Base-by-base conservation (phyloP, 2,888 invertebrate species). In the Anorthoa munda region DNA sequence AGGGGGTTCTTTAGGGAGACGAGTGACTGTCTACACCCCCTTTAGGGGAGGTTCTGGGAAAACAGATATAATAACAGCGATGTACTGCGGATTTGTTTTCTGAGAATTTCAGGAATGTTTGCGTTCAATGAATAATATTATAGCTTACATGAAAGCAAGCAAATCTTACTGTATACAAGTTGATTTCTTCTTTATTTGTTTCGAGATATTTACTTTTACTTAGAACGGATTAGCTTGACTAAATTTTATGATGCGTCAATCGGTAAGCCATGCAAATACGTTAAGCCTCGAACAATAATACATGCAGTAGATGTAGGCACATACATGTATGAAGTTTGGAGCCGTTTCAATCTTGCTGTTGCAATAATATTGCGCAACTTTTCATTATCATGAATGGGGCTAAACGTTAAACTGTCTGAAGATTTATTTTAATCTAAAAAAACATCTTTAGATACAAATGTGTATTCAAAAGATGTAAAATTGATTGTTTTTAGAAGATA, bases 31-130 rank as follows among this genome's bases (percentile, higher is more conserved):
- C 15, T 11, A 68, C 51, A 31, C 67, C 64, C 67, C 77, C 17
- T 0, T 9, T 4, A 12, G 51, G 81, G 77, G 63, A 12, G 55
- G 31, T 81, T 82, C 79, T 61, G 0, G 12, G 83, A 85, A 82
- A 53, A 65, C 63, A 53, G 58, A 61, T 31, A 56, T 31, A 48
- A 23, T 53, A 13, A 55, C 55, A 17, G 55, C 7, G 13, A 55
- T 26, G 55, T 60, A 50, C 51, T 66, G 72, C 72, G 73, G 70
- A 58, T 26, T n/a, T 60, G 11, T 58, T 68, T 84, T 79, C 84
- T 70, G 12, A 46, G 81, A 83, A 85, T 50, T 66, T 65, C 21
- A 4, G 12, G 18, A 48, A 45, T 59, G 53, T 78, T 67, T 58
- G 12, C 9, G 56, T 71, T 75, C 48, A 18, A 31, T 2, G 31